These are phyloP conservation scores for Prionailurus bengalensis DNA, from an alignment of 2,113 vertebrate species.

Conservation along the genomic window DNA sequence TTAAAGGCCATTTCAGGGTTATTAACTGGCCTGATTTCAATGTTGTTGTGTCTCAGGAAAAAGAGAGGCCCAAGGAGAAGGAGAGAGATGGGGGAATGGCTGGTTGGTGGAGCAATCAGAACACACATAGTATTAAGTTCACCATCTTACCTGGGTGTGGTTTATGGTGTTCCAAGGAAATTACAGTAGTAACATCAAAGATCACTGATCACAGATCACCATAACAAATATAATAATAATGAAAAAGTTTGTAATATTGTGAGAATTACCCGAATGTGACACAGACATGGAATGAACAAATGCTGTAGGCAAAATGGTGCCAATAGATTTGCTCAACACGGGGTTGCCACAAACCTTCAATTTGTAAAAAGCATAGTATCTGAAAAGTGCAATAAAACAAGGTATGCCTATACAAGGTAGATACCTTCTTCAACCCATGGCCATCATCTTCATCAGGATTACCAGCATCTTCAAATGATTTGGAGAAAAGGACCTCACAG, in stretches of 20 bases:
- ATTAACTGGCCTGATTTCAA: not conserved
- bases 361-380: not conserved
- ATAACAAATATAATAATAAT: not conserved
- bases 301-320: not conserved
- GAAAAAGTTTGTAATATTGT: not conserved
- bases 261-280: not conserved
- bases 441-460: not conserved
- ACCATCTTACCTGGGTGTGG: not conserved
- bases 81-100: not conserved
- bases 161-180: not conserved
- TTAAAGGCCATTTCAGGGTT: not conserved
- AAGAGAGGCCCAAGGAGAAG: not conserved
- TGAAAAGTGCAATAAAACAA: not conserved
- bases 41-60: not conserved
- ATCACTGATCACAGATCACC: not conserved
- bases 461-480: not conserved
- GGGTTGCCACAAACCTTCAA: not conserved
- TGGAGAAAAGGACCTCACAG: not conserved
- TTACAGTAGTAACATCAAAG: not conserved
- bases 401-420: not conserved
- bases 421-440: not conserved
- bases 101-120: not conserved
- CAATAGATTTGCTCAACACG: not conserved
- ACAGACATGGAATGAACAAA: not conserved
- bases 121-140: not conserved